Percentiles rank a stretch among this genome's conserved stretches.
These are phyloP conservation scores for Hirundichthys speculiger DNA, from an alignment of 2,113 vertebrate species.

Conservation along the genomic window DNA sequence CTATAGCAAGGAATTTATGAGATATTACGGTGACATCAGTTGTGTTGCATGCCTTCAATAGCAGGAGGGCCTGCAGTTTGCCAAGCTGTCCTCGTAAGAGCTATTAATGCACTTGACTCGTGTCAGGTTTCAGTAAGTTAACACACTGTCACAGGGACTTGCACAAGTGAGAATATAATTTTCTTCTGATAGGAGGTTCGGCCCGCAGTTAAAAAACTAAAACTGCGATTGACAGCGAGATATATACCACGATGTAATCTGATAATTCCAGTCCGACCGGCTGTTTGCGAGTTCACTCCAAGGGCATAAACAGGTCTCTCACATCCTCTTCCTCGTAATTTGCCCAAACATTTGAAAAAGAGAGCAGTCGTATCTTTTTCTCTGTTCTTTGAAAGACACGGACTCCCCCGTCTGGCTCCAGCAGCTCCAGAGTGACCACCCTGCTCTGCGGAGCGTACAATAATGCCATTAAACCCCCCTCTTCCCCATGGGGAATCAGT, in stretches of 20 bases:
- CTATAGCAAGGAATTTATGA: constrained; percentile 24
- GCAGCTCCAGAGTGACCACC: constrained; percentile 59
- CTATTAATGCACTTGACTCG: constrained; percentile 23
- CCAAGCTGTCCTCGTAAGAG: constrained; percentile 26
- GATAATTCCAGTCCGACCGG: constrained; percentile 17
- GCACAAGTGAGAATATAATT: constrained; percentile 26
- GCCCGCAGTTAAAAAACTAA: constrained; percentile 20
- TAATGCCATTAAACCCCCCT: constrained; percentile 63
- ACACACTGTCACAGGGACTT: constrained; percentile 15
- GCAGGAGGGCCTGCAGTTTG: constrained; percentile 10
- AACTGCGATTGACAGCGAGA: constrained; percentile 30
- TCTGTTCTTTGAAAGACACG: constrained; percentile 4
- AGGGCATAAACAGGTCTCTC: constrained; percentile 45
- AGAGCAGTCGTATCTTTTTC: constrained; percentile 16
- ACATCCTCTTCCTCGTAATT: constrained; percentile 23
- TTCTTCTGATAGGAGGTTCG: constrained; percentile 17
- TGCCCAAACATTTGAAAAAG: constrained; percentile 11
- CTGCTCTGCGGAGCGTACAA: constrained; percentile 38
- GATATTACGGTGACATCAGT: constrained; percentile 16
- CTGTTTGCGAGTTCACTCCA: constrained; percentile 12
- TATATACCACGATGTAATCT: neutral
- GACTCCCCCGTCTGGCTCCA: neutral
- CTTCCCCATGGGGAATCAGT: constrained; percentile 50
- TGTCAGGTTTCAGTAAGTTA: constrained; percentile 33
- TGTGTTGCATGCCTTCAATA: constrained; percentile 2